Conservation (phyloP, 35 echinoderm and acorn worm species). For the Hemicentrotus pulcherrimus region DNA sequence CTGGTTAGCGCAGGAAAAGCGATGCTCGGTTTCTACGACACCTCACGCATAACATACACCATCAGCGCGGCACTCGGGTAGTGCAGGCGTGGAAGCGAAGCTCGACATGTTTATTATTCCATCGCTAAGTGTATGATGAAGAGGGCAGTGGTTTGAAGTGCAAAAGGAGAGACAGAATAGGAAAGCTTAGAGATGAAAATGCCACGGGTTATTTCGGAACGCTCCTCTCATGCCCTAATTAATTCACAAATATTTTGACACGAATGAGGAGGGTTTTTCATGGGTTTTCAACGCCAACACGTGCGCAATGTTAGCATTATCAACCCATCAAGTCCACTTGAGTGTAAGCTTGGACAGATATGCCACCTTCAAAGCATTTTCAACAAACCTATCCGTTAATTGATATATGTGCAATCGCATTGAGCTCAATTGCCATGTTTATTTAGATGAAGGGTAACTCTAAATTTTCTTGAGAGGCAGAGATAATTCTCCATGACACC, state of each 20-base stretch:
- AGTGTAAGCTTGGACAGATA: not conserved
- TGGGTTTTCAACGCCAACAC: not conserved
- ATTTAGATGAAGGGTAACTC: not conserved
- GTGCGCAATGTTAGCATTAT: conserved; percentile 10
- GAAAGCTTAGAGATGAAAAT: not conserved
- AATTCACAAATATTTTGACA: conserved; percentile 48
- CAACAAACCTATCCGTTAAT: not conserved
- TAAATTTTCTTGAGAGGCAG: not conserved
- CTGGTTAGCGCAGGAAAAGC: not conserved
- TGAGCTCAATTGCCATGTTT: conserved; percentile 1
- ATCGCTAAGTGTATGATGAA: not conserved
- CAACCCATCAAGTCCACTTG: not conserved
- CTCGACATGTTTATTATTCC: conserved; percentile 5
- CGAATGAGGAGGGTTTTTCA: not conserved
- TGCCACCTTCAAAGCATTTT: not conserved
- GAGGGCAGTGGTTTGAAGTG: not conserved
- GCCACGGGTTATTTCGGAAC: conserved; percentile 9
- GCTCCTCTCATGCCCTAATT: conserved; percentile 26
- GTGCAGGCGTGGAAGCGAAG: not conserved
- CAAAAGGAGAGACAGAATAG: not conserved
- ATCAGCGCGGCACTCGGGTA: not conserved
- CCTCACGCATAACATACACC: not conserved
- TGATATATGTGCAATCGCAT: not conserved
- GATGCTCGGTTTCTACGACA: not conserved
- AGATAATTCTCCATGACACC: not conserved